A percentile compares a stretch with the other conserved stretches of the same genome.
Conservation (phyloP, 2,113 vertebrate genomes). For the Balaeniceps rex region DNA sequence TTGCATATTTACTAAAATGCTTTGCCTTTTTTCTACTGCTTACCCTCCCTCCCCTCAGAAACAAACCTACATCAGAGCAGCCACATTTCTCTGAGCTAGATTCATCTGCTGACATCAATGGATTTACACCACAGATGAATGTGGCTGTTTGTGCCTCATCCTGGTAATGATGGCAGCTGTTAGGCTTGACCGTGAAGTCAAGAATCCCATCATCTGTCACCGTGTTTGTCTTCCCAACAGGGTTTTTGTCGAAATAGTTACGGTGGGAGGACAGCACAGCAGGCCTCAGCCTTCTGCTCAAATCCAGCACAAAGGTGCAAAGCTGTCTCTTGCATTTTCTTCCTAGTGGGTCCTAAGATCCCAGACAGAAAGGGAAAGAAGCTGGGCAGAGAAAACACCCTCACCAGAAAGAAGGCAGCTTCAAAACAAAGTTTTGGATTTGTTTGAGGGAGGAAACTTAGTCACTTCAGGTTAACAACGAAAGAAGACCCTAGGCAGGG, state of each 20-base stretch:
- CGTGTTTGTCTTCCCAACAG: neutral
- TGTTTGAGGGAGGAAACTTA: neutral
- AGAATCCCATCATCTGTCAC: slow-evolving; percentile 2
- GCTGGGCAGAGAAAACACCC: neutral
- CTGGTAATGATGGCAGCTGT: slow-evolving; percentile 4
- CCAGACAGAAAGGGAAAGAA: neutral
- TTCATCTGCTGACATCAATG: slow-evolving; percentile 1
- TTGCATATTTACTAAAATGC: slow-evolving; percentile 33
- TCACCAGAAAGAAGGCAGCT: neutral
- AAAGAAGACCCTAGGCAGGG: neutral
- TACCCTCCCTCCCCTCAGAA: neutral
- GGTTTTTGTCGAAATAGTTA: neutral
- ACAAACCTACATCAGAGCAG: neutral
- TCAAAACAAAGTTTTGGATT: neutral
- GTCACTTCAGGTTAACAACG: neutral
- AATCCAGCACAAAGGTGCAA: neutral
- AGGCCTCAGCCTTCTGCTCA: neutral
- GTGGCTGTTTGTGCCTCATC: neutral
- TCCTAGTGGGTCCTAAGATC: neutral
- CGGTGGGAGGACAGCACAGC: neutral
- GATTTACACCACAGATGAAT: slow-evolving; percentile 8
- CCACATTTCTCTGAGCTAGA: neutral
- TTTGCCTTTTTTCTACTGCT: neutral
- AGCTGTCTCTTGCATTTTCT: neutral
- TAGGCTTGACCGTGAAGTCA: neutral